Conservation (phyloP, 2,888 invertebrate species). For the Diaprepes abbreviatus region DNA sequence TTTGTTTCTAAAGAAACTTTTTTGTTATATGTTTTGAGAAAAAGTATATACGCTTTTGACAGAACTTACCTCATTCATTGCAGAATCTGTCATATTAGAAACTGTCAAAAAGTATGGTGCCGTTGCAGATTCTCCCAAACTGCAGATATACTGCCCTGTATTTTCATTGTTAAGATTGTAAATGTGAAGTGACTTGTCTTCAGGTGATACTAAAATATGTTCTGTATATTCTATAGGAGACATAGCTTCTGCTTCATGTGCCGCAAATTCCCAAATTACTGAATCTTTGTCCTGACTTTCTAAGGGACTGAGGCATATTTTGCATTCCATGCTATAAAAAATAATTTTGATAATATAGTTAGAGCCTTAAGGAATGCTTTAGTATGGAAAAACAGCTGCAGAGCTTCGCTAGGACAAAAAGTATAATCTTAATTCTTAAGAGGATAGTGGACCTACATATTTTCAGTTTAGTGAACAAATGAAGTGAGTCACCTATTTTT, state of each 20-base stretch:
- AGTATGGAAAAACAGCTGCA: too few relatives aligned
- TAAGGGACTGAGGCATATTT: slow-evolving; percentile 71
- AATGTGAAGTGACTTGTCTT: slow-evolving; percentile 69
- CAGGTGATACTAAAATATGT: slow-evolving; percentile 66
- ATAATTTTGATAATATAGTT: too few relatives aligned
- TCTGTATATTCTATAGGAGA: slow-evolving; percentile 66
- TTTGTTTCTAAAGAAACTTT: too few relatives aligned
- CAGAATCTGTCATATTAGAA: slow-evolving; percentile 65
- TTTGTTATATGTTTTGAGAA: too few relatives aligned
- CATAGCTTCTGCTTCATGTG: slow-evolving; percentile 55
- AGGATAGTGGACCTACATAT: too few relatives aligned
- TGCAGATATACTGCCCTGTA: slow-evolving; percentile 73
- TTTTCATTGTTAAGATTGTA: slow-evolving; percentile 69
- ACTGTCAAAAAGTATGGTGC: slow-evolving; percentile 71
- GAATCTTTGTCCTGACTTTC: slow-evolving; percentile 63
- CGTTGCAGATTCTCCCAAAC: slow-evolving; percentile 66
- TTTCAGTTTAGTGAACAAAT: too few relatives aligned
- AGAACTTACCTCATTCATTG: slow-evolving; percentile 51
- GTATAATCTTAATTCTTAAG: too few relatives aligned
- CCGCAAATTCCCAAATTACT: slow-evolving; percentile 69
- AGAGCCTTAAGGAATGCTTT: too few relatives aligned
- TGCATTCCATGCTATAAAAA: slow-evolving; percentile 67
- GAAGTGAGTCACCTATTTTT: too few relatives aligned
- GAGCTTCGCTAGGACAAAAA: too few relatives aligned
- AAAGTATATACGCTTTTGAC: too few relatives aligned